These are phyloP conservation scores for Nannospalax galili DNA, from an alignment of 2,113 vertebrate genomes.

Conservation along the genomic window DNA sequence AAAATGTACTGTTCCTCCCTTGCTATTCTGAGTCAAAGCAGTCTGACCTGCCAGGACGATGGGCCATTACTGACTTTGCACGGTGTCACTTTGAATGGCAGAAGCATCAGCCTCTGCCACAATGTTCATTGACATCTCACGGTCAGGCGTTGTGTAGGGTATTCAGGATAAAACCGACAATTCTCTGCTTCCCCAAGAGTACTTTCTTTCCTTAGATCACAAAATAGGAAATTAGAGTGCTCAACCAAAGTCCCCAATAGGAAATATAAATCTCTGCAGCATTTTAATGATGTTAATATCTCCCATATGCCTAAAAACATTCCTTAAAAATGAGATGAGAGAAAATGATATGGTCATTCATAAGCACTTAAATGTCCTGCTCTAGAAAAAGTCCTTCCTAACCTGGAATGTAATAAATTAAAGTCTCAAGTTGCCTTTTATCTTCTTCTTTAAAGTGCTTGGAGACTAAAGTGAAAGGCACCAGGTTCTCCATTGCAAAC, in stretches of 20 bases:
- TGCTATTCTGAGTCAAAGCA: constrained; percentile 30
- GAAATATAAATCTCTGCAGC: constrained; percentile 52
- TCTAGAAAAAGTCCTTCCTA: constrained; percentile 40
- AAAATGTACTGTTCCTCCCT: background rate
- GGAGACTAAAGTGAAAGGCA: background rate
- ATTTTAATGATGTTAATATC: constrained; percentile 58
- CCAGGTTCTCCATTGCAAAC: background rate
- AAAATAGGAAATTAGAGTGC: constrained; percentile 55
- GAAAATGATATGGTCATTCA: background rate
- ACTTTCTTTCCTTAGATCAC: constrained; percentile 31
- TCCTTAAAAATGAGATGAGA: constrained; percentile 54
- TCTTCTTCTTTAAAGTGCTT: background rate
- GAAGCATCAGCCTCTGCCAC: background rate
- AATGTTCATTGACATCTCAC: background rate
- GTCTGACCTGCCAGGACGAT: background rate
- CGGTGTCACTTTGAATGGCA: constrained; percentile 29
- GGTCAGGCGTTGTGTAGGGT: background rate
- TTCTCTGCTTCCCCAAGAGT: constrained; percentile 4
- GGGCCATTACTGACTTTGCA: background rate
- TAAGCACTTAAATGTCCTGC: constrained; percentile 33
- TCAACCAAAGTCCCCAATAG: constrained; percentile 51
- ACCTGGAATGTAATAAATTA: constrained; percentile 38
- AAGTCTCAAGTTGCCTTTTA: background rate
- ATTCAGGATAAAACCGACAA: constrained; percentile 39
- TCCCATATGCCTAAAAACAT: constrained; percentile 49